Conservation (phyloP, 2,113 vertebrate genomes). For the Tetrao urogallus region DNA sequence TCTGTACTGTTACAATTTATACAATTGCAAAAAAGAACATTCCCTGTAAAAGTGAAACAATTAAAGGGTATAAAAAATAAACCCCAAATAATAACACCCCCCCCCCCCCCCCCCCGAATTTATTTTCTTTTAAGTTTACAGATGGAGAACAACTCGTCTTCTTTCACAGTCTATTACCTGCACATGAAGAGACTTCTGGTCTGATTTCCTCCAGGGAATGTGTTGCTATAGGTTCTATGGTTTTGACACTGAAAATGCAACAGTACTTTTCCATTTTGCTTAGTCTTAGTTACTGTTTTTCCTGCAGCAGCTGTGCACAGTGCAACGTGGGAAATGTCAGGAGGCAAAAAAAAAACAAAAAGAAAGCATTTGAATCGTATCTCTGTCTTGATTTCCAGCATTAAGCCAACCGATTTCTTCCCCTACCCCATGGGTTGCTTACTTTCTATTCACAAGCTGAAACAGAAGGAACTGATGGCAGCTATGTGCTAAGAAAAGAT, state of each 20-base stretch:
- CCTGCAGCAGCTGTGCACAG: not conserved
- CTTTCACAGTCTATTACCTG: not conserved
- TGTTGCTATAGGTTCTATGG: not conserved
- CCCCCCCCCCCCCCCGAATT: no score
- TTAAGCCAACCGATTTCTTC: not conserved
- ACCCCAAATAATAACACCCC: not conserved
- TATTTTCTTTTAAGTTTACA: not conserved
- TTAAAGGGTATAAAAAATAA: not conserved
- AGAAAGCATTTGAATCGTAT: slow-evolving; percentile 23
- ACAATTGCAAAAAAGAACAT: not conserved
- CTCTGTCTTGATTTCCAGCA: slow-evolving; percentile 17
- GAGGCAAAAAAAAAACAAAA: slow-evolving; percentile 33
- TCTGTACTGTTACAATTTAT: not conserved
- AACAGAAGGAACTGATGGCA: slow-evolving; percentile 16
- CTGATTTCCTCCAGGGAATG: slow-evolving; percentile 28
- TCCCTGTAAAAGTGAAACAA: not conserved
- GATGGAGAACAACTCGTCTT: not conserved
- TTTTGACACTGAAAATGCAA: slow-evolving; percentile 21
- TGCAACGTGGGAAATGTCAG: not conserved
- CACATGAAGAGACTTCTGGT: not conserved
- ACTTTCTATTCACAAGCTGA: not conserved
- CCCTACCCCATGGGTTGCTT: slow-evolving; percentile 15
- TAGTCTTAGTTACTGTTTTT: slow-evolving; percentile 6
- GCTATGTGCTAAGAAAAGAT: not conserved
- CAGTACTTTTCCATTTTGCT: slow-evolving; percentile 34